Evolutionary conservation across 2,797 vertebrate species (phyloP).

Genomic region (Capromys pilorides): DNA sequence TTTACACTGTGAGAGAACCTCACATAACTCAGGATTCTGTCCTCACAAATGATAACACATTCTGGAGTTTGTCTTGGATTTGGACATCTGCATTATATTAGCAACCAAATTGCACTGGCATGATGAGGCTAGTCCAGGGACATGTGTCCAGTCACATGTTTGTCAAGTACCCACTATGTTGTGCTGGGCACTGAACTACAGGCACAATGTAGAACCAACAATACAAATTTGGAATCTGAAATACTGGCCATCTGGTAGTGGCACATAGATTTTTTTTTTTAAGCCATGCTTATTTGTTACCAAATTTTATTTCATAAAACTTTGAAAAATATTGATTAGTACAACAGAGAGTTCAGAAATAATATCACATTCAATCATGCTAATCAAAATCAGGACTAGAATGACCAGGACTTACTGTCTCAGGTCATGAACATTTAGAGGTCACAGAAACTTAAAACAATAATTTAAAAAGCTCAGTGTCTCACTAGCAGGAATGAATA

Average conservation of each 20-base stretch:
- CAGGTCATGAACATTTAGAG: not conserved
- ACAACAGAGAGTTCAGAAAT: not conserved
- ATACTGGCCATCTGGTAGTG: not conserved
- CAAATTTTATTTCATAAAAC: slow-evolving; percentile 40
- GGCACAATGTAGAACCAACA: not conserved
- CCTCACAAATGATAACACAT: not conserved
- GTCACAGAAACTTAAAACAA: slow-evolving; percentile 48
- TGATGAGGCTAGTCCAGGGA: not conserved
- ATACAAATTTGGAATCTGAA: not conserved
- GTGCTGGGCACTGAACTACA: not conserved
- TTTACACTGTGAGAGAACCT: not conserved
- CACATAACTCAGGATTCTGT: not conserved
- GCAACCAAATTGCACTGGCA: not conserved
- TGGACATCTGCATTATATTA: not conserved
- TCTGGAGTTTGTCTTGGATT: not conserved
- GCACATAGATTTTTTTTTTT: not conserved
- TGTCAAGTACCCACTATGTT: not conserved
- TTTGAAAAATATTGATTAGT: slow-evolving; percentile 24
- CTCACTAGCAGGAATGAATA: slow-evolving; percentile 37
- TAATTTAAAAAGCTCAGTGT: slow-evolving; percentile 37
- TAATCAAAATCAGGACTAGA: not conserved
- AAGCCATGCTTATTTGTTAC: not conserved
- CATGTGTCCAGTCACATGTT: not conserved
- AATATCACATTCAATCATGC: not conserved
- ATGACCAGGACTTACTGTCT: slow-evolving; percentile 20